These are phyloP conservation scores for Porites evermanni DNA, from an alignment of 92 coral and sea anemone species.

Conservation along the genomic window DNA sequence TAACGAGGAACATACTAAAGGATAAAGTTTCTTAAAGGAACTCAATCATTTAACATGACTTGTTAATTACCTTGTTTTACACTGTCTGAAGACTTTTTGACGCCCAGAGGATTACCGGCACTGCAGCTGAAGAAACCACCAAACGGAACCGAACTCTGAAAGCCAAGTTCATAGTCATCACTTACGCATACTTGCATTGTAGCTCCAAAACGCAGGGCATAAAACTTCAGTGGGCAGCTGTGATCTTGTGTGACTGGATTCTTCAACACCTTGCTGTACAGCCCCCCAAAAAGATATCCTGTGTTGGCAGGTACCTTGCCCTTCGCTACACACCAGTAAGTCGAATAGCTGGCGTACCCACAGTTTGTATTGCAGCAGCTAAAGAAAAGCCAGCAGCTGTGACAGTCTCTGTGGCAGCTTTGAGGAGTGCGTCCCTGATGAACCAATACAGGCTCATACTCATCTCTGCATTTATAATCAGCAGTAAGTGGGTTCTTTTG, in stretches of 20 bases:
- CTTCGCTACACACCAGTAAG: constrained; percentile 93
- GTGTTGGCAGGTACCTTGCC: constrained; percentile 57
- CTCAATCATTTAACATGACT: background rate
- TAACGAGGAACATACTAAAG: too few relatives aligned
- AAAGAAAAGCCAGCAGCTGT: constrained; percentile 72
- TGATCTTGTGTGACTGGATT: constrained; percentile 78
- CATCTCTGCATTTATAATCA: constrained; percentile 70
- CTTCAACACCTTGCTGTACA: constrained; percentile 64
- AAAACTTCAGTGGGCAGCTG: constrained; percentile 85
- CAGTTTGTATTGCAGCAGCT: constrained; percentile 75
- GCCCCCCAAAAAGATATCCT: constrained; percentile 91
- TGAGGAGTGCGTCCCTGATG: constrained; percentile 83
- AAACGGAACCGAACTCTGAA: constrained; percentile 74
- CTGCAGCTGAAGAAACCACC: constrained; percentile 89
- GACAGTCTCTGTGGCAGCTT: constrained; percentile 78
- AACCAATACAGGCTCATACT: constrained; percentile 78
- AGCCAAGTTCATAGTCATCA: constrained; percentile 88
- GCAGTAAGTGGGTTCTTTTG: constrained; percentile 85
- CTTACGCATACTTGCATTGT: constrained; percentile 88
- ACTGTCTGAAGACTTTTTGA: constrained; percentile 37
- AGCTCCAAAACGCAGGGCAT: constrained; percentile 84
- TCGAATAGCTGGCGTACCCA: constrained; percentile 69
- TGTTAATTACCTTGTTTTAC: background rate
- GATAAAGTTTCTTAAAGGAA: background rate
- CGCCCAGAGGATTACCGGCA: constrained; percentile 81